Evolutionary conservation across 2,797 vertebrate genomes (phyloP).

Genomic region (Emydoidea blandingii): DNA sequence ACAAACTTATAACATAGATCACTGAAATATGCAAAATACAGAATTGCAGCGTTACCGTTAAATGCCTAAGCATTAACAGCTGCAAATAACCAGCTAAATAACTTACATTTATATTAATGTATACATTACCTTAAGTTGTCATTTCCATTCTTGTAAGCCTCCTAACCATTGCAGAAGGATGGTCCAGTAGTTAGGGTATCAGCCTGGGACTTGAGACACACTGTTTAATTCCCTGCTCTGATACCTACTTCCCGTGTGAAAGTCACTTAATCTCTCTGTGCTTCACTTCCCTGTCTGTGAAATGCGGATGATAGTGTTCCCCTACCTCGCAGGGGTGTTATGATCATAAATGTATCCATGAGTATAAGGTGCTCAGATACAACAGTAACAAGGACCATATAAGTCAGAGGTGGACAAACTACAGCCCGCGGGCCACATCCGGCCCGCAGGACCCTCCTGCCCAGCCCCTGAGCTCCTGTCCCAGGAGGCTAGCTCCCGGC

Average conservation of each 20-base stretch:
- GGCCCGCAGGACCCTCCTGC: too few species aligned
- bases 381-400: background rate
- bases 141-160: background rate
- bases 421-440: too few species aligned
- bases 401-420: background rate
- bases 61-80: background rate
- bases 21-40: background rate
- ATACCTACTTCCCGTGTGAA: background rate
- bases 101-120: background rate
- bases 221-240: background rate
- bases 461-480: too few species aligned
- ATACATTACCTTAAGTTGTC: background rate
- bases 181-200: background rate
- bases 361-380: background rate
- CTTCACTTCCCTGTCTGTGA: background rate
- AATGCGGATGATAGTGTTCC: background rate
- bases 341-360: background rate
- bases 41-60: background rate
- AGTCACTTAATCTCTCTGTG: background rate
- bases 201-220: background rate
- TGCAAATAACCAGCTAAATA: background rate
- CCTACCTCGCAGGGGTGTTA: background rate
- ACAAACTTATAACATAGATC: background rate
- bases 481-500: too few species aligned
- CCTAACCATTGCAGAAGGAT: accelerated